phyloP scores from a whole-genome alignment of 1,140 invertebrate genomes.

The Halyomorpha halys region DNA sequence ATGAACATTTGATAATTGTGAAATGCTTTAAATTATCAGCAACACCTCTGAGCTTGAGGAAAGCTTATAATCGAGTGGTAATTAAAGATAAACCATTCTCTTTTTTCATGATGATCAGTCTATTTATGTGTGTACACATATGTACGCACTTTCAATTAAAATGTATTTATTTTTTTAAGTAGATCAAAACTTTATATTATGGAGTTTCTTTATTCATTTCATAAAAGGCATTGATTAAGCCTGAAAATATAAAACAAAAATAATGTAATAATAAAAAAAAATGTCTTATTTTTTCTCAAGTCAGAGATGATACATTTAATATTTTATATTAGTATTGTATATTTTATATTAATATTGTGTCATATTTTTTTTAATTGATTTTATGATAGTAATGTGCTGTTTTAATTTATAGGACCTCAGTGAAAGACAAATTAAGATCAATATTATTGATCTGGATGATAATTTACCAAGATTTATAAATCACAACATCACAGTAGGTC shows the following conservation, averaged over 20 bases:
- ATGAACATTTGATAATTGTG: conserved; percentile 51
- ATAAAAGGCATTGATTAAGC: too few relatives aligned
- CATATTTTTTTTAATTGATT: neutral
- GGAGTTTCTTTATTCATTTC: neutral
- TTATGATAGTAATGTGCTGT: conserved; percentile 1
- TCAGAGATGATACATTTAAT: too few relatives aligned
- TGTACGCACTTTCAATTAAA: neutral
- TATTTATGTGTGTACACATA: neutral
- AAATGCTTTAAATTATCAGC: conserved; percentile 56
- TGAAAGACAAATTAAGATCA: conserved; percentile 54
- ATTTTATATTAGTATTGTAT: conserved; percentile 1
- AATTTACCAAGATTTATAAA: conserved; percentile 56
- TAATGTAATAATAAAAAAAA: too few relatives aligned
- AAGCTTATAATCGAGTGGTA: conserved; percentile 49
- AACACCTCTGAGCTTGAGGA: conserved; percentile 38
- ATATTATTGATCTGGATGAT: conserved; percentile 60
- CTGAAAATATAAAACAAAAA: too few relatives aligned
- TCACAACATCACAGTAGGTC: conserved; percentile 52
- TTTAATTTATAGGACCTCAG: conserved; percentile 48
- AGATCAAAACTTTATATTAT: too few relatives aligned
- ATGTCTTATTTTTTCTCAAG: too few relatives aligned
- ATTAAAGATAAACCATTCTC: conserved; percentile 17
- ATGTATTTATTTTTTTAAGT: too few relatives aligned
- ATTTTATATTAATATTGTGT: conserved; percentile 4
- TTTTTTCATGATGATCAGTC: too few relatives aligned